phyloP scores from a whole-genome alignment of 1,140 invertebrate genomes.

The Lasaia peninsularis region DNA sequence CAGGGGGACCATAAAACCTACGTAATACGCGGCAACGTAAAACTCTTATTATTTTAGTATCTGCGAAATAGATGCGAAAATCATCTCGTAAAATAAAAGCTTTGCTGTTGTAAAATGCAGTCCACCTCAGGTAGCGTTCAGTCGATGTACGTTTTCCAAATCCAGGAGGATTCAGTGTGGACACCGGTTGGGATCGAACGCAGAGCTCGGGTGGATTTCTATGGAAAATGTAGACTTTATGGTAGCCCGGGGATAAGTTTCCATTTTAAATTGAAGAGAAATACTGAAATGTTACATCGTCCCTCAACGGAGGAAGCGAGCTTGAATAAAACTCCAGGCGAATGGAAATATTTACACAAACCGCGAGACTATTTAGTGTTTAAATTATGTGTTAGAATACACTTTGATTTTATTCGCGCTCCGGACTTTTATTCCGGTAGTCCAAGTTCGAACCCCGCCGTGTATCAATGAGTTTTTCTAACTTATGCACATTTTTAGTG shows the following conservation, averaged over 20 bases:
- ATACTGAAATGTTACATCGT: slow-evolving; percentile 70
- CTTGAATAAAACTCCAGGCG: slow-evolving; percentile 70
- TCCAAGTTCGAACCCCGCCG: too few relatives aligned
- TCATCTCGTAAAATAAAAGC: slow-evolving; percentile 75
- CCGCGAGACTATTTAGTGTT: slow-evolving; percentile 50
- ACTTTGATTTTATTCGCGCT: too few relatives aligned
- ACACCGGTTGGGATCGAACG: slow-evolving; percentile 66
- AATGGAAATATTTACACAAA: slow-evolving; percentile 64
- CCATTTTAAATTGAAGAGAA: slow-evolving; percentile 75
- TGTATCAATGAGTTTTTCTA: too few relatives aligned
- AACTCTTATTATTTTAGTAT: slow-evolving; percentile 77
- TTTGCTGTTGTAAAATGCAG: slow-evolving; percentile 62
- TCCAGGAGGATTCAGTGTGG: slow-evolving; percentile 66
- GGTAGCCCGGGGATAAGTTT: slow-evolving; percentile 73
- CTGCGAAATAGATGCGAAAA: slow-evolving; percentile 69
- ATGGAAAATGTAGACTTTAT: slow-evolving; percentile 76
- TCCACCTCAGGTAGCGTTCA: slow-evolving; percentile 41
- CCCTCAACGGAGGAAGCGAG: slow-evolving; percentile 48
- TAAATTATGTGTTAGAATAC: slow-evolving; percentile 42
- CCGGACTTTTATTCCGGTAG: too few relatives aligned
- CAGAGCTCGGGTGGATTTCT: slow-evolving; percentile 65
- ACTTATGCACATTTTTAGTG: too few relatives aligned
- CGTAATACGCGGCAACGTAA: slow-evolving; percentile 72
- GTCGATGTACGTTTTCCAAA: slow-evolving; percentile 56
- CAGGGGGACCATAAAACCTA: slow-evolving; percentile 65